Base-by-base conservation (phyloP, 2,888 invertebrate species). In the Galeopsomyia nigrocyanea region DNA sequence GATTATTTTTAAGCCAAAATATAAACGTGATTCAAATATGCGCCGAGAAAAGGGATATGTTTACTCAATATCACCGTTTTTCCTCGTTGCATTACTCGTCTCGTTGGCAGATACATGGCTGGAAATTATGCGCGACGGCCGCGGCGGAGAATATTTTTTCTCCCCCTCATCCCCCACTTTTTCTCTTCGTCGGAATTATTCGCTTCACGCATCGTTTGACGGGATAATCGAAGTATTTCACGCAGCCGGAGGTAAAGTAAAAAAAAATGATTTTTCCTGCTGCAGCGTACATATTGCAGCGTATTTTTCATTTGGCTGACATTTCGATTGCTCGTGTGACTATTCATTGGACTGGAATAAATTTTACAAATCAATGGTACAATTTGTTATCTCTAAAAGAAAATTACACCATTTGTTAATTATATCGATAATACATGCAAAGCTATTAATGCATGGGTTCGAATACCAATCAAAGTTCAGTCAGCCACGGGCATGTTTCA, bases 161-260 rank as follows among this genome's bases (percentile, higher is more conserved):
- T 31, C n/a, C 17, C 39, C 47, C 26, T 2, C 26, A 3, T 17
- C 26, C 9, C 9, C 7, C 39, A 26, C 19, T 51, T 68, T 61
- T 61, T 50, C 17, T 55, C 0, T 22, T 17, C 26, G 14, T 14
- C 22, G 51, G 49, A 68, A 62, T 68, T 62, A 68, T 56, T 60
- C 49, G 56, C 55, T 62, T 68, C 68, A 56, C 55, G 55, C 56
- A 31, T 62, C 53, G 62, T 53, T 68, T 68, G 55, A 62, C 55
- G 47, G 26, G 60, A 68, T 68, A 68, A 68, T 62, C 68, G 62
- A 68, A 62, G 55, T 62, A 47, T 47, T 68, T 68, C 26, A 56
- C 55, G 51, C 60, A 60, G 31, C 49, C 47, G 26, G 5, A 39
- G 39, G 16, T 6, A 17, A 22, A 58, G 17, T 26, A 47, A 61